Conservation (phyloP, 1,140 invertebrate species). For the Drosophila guanche region DNA sequence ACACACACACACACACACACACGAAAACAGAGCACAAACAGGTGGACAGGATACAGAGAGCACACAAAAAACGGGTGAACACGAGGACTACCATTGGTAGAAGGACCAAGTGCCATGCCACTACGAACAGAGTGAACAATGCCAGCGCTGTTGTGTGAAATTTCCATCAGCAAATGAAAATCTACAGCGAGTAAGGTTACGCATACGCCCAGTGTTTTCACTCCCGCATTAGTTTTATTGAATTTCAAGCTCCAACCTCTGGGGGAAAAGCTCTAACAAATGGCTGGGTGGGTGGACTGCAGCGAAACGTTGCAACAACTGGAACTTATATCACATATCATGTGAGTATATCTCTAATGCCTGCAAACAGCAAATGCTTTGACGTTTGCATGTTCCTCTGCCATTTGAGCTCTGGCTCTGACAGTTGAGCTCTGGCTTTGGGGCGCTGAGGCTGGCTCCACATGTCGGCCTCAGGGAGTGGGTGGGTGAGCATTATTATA, state of each 20-base stretch:
- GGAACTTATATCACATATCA: slow-evolving; percentile 20
- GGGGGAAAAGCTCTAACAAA: slow-evolving; percentile 27
- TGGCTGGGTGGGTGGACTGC: slow-evolving; percentile 26
- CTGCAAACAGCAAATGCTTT: slow-evolving; percentile 59
- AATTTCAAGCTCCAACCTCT: neutral
- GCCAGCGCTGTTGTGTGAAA: slow-evolving; percentile 24
- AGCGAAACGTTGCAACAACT: slow-evolving; percentile 3
- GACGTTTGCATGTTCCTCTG: slow-evolving; percentile 76
- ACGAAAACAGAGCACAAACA: slow-evolving; percentile 1
- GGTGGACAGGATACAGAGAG: too few species aligned
- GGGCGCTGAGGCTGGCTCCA: slow-evolving; percentile 19
- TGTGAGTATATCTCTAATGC: slow-evolving; percentile 60
- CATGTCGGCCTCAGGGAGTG: slow-evolving; percentile 26
- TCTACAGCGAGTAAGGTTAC: slow-evolving; percentile 45
- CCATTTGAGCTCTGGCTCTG: slow-evolving; percentile 65
- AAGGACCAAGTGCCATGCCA: slow-evolving; percentile 32
- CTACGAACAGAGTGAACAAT: slow-evolving; percentile 36
- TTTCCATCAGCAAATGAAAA: slow-evolving; percentile 13
- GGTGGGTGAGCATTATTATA: slow-evolving; percentile 44
- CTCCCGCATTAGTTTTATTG: neutral
- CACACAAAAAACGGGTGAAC: too few species aligned
- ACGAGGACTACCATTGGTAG: neutral
- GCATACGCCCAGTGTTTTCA: slow-evolving; percentile 40
- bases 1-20: slow-evolving; percentile 3
- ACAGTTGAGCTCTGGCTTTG: slow-evolving; percentile 42